phyloP scores from a whole-genome alignment of 2,797 vertebrate species.

The Schizopygopsis malacanthus region DNA sequence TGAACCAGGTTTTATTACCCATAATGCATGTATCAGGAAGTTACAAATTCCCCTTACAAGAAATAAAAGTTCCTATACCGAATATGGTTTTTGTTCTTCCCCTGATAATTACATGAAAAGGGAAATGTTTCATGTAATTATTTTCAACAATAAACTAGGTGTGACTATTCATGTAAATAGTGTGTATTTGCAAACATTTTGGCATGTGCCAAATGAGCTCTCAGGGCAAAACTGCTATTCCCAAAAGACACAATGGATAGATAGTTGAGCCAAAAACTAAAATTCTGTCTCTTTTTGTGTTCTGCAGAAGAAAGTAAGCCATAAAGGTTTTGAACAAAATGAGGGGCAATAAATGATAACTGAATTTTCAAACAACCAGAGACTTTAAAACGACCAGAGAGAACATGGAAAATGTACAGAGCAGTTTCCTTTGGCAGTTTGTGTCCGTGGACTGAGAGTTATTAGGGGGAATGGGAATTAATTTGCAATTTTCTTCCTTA shows the following conservation, averaged over 20 bases:
- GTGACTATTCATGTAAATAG: neutral
- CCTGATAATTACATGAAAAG: neutral
- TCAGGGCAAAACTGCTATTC: neutral
- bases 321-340: neutral
- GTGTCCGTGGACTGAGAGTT: constrained; percentile 55
- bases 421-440: constrained; percentile 47
- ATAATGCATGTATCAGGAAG: constrained; percentile 15
- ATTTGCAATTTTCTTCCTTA: constrained; percentile 70
- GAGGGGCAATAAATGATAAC: neutral
- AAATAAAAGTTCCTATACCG: neutral
- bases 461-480: constrained; percentile 77
- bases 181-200: constrained; percentile 1
- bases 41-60: constrained; percentile 13
- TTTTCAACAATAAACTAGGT: constrained; percentile 5
- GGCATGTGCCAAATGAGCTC: neutral
- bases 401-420: constrained; percentile 44
- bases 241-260: neutral
- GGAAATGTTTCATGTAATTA: neutral
- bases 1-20: neutral
- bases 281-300: neutral
- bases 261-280: neutral
- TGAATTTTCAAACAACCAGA: constrained; percentile 14
- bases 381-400: constrained; percentile 25
- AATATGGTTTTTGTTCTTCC: constrained; percentile 1
- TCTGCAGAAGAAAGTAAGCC: neutral